Conservation (phyloP, 2,888 invertebrate species). For the Hemithea aestivaria region DNA sequence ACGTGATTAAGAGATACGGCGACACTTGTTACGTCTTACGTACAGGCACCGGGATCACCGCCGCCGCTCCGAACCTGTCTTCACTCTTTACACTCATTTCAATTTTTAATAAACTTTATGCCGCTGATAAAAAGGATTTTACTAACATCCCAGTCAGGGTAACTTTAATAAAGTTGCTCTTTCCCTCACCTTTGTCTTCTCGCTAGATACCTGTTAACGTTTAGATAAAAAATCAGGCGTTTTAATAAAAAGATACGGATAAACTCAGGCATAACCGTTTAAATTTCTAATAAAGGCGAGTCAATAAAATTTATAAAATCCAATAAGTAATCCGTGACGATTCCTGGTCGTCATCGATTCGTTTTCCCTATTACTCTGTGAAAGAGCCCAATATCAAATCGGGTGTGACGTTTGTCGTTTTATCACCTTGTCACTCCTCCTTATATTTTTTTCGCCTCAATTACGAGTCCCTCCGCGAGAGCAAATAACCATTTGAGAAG, state of each 20-base stretch:
- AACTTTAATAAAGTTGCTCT: conserved; percentile 7
- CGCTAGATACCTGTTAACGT: conserved; percentile 5
- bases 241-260: conserved; percentile 10
- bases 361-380: conserved; percentile 59
- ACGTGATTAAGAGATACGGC: conserved; percentile 77
- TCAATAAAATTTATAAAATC: conserved; percentile 38
- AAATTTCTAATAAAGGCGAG: conserved; percentile 19
- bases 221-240: conserved; percentile 7
- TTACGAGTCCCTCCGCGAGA: conserved; percentile 57
- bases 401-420: conserved; percentile 67
- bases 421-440: conserved; percentile 69
- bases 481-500: conserved; percentile 63
- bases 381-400: conserved; percentile 66
- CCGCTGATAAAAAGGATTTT: conserved; percentile 7
- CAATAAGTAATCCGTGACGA: conserved; percentile 47
- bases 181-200: conserved; percentile 6
- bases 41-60: conserved; percentile 41
- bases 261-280: conserved; percentile 14
- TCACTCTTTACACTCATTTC: conserved; percentile 26
- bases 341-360: conserved; percentile 40
- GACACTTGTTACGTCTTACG: conserved; percentile 76
- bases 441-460: conserved; percentile 65
- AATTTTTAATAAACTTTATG: conserved; percentile 16
- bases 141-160: neutral
- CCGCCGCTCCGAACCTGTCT: conserved; percentile 29